Base-by-base conservation (phyloP, 2,888 invertebrate species). In the Odontocolon sp. region DNA sequence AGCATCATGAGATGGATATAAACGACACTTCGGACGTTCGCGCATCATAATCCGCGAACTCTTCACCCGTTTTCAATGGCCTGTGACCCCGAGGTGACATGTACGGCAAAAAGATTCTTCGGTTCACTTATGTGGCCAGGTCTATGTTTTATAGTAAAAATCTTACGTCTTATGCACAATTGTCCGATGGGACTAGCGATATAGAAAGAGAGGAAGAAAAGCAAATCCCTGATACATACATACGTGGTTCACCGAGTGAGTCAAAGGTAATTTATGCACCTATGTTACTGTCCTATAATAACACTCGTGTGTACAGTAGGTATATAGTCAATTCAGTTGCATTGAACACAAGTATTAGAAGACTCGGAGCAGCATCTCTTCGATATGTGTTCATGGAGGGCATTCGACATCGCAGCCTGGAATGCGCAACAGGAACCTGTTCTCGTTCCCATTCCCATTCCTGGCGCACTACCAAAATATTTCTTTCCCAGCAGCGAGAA, bases 391-490 rank as follows among this genome's bases (percentile, higher is more conserved):
- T 28, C 83, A 77, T 80, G 78, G 28, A 75, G 81, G 77, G 80
- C 82, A 84, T 87, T 85, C 84, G 82, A 82, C 81, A 86, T 84
- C 63, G 42, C 82, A 83, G 83, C 82, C 86, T 83, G 86, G 86
- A 87, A 87, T 86, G 84, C 84, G 84, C 85, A 82, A 85, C 84
- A 81, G 83, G 83, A 87, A 87, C 87, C 86, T 86, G 86, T 88
- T 87, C 81, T 81, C 81, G 82, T 83, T 84, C 83, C 80, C 84
- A 84, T 84, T 85, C 82, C 82, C 72, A 81, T 81, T 83, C 82
- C 79, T 82, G 78, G 80, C 77, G 42, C 81, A 75, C 84, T 80
- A 86, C 82, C 83, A 82, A 86, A 85, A 85, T 86, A 86, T 86
- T 85, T 85, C 82, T 68, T 50, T 63, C 56, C 36, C 26, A 26